These are phyloP conservation scores for Melipona beecheii DNA, from an alignment of 2,888 invertebrate genomes.

Conservation along the genomic window DNA sequence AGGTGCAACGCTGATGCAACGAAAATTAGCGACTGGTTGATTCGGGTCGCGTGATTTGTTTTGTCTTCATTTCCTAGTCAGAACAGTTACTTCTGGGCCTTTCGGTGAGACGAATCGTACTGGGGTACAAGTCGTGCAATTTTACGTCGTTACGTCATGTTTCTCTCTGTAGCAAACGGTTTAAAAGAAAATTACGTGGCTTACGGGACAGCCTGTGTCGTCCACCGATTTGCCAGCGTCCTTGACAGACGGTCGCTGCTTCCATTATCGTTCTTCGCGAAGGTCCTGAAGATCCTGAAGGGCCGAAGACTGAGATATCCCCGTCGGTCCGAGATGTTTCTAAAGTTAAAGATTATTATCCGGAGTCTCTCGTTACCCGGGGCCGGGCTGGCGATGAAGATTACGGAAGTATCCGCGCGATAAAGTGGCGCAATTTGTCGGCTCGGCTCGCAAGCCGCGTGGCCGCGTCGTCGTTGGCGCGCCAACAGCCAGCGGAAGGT, in stretches of 20 bases:
- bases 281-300: conserved; percentile 28
- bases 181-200: no score
- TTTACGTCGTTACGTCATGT: no score
- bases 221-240: no score
- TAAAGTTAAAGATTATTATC: conserved; percentile 55
- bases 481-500: conserved; percentile 9
- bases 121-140: no score
- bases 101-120: no score
- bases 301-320: conserved; percentile 17
- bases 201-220: no score
- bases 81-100: no score
- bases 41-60: no score
- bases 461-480: conserved; percentile 55
- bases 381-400: conserved; percentile 55
- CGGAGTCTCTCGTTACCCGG: conserved; percentile 45
- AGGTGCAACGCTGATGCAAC: no score
- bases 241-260: conserved; percentile 12
- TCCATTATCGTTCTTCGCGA: conserved; percentile 45
- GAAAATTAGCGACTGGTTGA: no score
- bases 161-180: no score
- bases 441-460: conserved; percentile 38
- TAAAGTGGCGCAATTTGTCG: conserved; percentile 67
- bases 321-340: conserved; percentile 45
- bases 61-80: no score
- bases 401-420: conserved; percentile 64